Percentiles rank a stretch among this genome's conserved stretches.
These are phyloP conservation scores for Sericinus montela DNA, from an alignment of 2,888 invertebrate species.

Conservation along the genomic window DNA sequence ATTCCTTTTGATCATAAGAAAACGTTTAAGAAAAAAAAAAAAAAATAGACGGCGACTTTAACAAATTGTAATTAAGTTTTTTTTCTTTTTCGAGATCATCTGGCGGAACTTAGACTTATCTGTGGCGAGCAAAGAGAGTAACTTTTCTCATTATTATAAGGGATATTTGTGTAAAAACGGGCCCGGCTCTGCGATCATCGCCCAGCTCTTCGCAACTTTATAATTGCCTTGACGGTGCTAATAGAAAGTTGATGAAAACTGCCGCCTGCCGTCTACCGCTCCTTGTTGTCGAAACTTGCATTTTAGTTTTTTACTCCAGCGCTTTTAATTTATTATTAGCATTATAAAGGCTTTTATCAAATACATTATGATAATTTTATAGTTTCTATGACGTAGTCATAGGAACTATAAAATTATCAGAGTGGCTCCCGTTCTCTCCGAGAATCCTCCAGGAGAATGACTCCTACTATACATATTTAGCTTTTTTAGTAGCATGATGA, in stretches of 20 bases:
- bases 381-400: too few species aligned
- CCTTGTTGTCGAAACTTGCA: constrained; percentile 62
- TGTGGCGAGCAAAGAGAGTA: constrained; percentile 46
- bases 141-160: constrained; percentile 72
- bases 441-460: too few species aligned
- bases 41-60: constrained; percentile 21
- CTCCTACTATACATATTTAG: too few species aligned
- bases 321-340: constrained; percentile 9
- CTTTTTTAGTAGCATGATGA: too few species aligned
- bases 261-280: constrained; percentile 51
- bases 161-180: constrained; percentile 71
- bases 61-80: constrained; percentile 42
- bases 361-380: too few species aligned
- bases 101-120: constrained; percentile 47
- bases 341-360: neutral
- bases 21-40: constrained; percentile 8
- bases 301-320: constrained; percentile 47
- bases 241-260: constrained; percentile 75
- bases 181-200: constrained; percentile 49
- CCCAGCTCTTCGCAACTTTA: constrained; percentile 57
- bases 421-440: too few species aligned
- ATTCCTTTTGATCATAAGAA: constrained; percentile 5
- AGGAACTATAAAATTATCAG: too few species aligned
- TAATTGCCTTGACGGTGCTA: constrained; percentile 74
- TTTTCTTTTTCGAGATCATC: constrained; percentile 59